A percentile compares a stretch with the other conserved stretches of the same genome.
Evolutionary conservation across 2,888 invertebrate genomes (phyloP).

Genomic region (Physocephala rufipes): DNA sequence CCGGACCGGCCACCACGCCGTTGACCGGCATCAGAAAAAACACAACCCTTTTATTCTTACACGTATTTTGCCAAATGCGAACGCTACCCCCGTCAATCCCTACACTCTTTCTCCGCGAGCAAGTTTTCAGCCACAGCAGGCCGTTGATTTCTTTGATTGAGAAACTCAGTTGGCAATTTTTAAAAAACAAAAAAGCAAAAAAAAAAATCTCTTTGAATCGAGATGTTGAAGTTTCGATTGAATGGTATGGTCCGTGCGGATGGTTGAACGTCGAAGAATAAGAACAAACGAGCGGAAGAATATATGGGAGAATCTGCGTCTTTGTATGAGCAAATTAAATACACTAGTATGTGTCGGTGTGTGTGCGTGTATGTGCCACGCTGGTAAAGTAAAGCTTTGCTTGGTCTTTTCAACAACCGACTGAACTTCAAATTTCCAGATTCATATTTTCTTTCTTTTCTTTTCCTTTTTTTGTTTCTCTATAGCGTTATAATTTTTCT

Average conservation of each 20-base stretch:
- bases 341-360: neutral
- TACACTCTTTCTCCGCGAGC: neutral
- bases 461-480: conserved; percentile 3
- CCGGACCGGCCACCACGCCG: conserved; percentile 22
- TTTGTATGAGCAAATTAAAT: neutral
- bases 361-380: conserved; percentile 1
- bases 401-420: conserved; percentile 55
- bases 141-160: conserved; percentile 36
- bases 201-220: conserved; percentile 29
- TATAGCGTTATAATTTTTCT: neutral
- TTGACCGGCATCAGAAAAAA: neutral
- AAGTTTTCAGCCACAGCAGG: neutral
- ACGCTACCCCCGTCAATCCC: neutral
- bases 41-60: conserved; percentile 7
- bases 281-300: conserved; percentile 43
- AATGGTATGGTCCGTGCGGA: conserved; percentile 31
- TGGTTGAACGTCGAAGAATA: conserved; percentile 37
- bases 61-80: neutral
- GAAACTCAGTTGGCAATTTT: conserved; percentile 8
- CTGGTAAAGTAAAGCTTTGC: neutral
- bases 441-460: conserved; percentile 47
- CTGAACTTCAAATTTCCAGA: conserved; percentile 59
- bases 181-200: too few relatives aligned
- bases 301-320: conserved; percentile 19
- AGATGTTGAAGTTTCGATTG: conserved; percentile 23